A percentile compares a stretch with the other conserved stretches of the same genome.
These are phyloP conservation scores for Phoxinus dragarum DNA, from an alignment of 2,797 vertebrate species.

Conservation along the genomic window DNA sequence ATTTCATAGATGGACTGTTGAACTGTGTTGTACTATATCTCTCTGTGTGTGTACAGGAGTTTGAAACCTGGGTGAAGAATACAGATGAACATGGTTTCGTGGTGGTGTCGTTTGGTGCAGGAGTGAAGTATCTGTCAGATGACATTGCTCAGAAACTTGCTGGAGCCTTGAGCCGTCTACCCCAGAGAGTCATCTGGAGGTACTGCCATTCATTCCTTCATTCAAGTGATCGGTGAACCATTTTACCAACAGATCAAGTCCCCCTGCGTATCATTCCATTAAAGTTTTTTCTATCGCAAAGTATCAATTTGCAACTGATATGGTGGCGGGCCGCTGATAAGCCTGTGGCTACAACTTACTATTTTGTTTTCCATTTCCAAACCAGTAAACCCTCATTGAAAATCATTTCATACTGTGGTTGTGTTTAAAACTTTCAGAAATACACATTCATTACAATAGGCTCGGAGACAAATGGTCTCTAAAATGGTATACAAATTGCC, in stretches of 20 bases:
- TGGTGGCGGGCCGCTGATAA: neutral
- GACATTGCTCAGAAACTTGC: conserved; percentile 93
- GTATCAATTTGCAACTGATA: neutral
- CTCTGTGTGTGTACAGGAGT: conserved; percentile 78
- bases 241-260: conserved; percentile 16
- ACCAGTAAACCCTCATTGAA: conserved; percentile 12
- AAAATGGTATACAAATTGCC: neutral
- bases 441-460: neutral
- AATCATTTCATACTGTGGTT: neutral
- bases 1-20: neutral
- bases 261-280: neutral
- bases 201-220: conserved; percentile 65
- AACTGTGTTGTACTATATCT: conserved; percentile 10
- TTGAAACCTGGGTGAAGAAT: conserved; percentile 89
- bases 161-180: conserved; percentile 88
- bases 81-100: conserved; percentile 93
- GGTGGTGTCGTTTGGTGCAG: conserved; percentile 96
- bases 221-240: conserved; percentile 18
- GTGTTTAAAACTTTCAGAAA: neutral
- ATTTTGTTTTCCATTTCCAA: conserved; percentile 17
- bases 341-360: conserved; percentile 15
- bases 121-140: conserved; percentile 95
- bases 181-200: conserved; percentile 97
- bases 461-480: neutral
- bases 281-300: neutral